phyloP scores from a whole-genome alignment of 2,797 vertebrate genomes.

The Miichthys miiuy region DNA sequence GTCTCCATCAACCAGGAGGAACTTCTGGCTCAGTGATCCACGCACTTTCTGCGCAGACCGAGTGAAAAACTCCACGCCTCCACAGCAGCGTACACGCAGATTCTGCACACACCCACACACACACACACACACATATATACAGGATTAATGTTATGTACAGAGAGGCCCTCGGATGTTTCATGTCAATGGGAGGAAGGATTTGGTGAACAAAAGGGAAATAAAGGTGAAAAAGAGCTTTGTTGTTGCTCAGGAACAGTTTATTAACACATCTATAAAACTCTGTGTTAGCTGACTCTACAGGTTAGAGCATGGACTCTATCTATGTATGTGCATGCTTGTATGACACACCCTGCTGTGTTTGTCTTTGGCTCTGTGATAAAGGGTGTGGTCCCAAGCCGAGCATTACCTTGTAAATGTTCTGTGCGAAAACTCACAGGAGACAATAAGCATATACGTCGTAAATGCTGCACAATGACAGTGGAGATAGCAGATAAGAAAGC shows the following conservation, averaged over 20 bases:
- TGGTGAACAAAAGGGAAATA: constrained; percentile 41
- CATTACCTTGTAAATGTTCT: constrained; percentile 48
- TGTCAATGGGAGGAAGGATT: constrained; percentile 11
- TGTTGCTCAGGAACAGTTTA: constrained; percentile 24
- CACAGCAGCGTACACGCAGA: constrained; percentile 91
- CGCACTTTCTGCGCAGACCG: constrained; percentile 91
- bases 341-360: constrained; percentile 79
- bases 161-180: constrained; percentile 10
- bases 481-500: constrained; percentile 32
- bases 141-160: constrained; percentile 20
- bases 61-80: constrained; percentile 93
- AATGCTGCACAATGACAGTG: constrained; percentile 24
- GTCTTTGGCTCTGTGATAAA: constrained; percentile 69
- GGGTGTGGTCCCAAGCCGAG: constrained; percentile 70
- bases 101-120: constrained; percentile 82
- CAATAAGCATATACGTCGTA: constrained; percentile 16
- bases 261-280: constrained; percentile 12
- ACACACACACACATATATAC: constrained; percentile 29
- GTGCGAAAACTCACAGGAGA: constrained; percentile 67
- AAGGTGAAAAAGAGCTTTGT: constrained; percentile 15
- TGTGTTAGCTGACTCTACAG: constrained; percentile 51
- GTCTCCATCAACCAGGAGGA: constrained; percentile 97
- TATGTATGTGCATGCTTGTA: constrained; percentile 46
- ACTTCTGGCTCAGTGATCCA: constrained; percentile 93
- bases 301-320: constrained; percentile 56